Percentiles rank a stretch among this genome's conserved stretches.
phyloP scores from a whole-genome alignment of 2,888 invertebrate genomes.

The Teinopalpus imperialis region DNA sequence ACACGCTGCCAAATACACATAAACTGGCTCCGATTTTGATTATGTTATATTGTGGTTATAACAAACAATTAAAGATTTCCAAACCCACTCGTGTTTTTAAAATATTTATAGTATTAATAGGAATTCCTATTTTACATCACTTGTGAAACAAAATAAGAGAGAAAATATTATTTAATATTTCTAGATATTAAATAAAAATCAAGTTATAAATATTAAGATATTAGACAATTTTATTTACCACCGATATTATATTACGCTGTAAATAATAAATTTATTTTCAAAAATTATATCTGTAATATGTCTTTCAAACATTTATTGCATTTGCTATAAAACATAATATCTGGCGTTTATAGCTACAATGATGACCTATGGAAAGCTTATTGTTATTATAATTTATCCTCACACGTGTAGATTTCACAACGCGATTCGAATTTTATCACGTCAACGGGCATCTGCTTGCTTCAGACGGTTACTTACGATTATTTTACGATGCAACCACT shows the following conservation, averaged over 20 bases:
- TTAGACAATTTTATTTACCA: too few relatives aligned
- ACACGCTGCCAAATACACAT: background rate
- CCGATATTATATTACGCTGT: too few relatives aligned
- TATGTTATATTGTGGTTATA: background rate
- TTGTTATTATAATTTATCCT: conserved; percentile 25
- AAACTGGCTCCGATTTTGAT: background rate
- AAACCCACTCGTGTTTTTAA: too few relatives aligned
- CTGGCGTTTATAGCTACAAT: conserved; percentile 19
- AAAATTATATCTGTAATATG: conserved; percentile 16
- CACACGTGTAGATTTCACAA: conserved; percentile 19
- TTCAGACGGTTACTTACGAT: conserved; percentile 33
- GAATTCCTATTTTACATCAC: too few relatives aligned
- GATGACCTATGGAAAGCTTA: conserved; percentile 20
- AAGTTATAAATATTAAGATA: too few relatives aligned
- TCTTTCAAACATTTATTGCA: conserved; percentile 18
- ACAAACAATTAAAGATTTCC: background rate
- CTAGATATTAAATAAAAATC: too few relatives aligned
- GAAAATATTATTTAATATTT: too few relatives aligned
- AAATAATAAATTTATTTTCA: conserved; percentile 1
- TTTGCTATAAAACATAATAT: conserved; percentile 24
- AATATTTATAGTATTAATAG: too few relatives aligned
- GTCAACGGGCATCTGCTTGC: background rate
- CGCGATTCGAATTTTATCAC: conserved; percentile 7
- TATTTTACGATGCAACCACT: conserved; percentile 36
- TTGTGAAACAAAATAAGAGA: too few relatives aligned